These are phyloP conservation scores for Barnardius zonarius DNA, from an alignment of 2,113 vertebrate genomes.

Conservation along the genomic window DNA sequence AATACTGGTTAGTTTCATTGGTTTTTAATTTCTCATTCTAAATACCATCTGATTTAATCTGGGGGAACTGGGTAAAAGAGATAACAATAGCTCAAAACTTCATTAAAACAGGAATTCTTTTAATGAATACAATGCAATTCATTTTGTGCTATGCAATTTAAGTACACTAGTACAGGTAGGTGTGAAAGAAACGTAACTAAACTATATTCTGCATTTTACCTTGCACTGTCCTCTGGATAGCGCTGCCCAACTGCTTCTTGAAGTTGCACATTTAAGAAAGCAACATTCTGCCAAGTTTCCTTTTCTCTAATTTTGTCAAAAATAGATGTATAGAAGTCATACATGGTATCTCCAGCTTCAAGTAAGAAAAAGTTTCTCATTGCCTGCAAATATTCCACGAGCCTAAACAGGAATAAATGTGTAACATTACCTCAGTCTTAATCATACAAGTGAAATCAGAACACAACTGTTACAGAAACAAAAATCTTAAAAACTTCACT, in stretches of 20 bases:
- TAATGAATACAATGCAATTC: not conserved
- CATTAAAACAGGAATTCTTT: not conserved
- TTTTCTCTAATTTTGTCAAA: constrained; percentile 97
- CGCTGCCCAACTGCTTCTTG: constrained; percentile 96
- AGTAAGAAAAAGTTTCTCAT: constrained; percentile 99
- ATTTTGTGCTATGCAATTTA: not conserved
- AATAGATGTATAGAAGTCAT: constrained; percentile 97
- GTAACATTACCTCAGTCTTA: not conserved
- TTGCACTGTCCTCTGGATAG: constrained; percentile 88
- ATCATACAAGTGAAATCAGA: not conserved
- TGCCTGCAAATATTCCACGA: constrained; percentile 93
- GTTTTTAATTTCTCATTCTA: not conserved
- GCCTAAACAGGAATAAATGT: constrained; percentile 67
- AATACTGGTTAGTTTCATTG: not conserved
- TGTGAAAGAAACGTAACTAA: not conserved
- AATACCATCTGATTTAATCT: not conserved
- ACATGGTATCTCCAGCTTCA: constrained; percentile 99
- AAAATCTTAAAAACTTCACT: not conserved
- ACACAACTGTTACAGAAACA: not conserved
- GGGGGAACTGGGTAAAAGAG: not conserved
- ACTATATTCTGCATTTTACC: constrained; percentile 72
- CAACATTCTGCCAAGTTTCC: constrained; percentile 93
- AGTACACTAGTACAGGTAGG: not conserved
- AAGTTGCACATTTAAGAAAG: constrained; percentile 91
- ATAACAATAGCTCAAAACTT: not conserved